Conservation (phyloP, 2,888 invertebrate species). For the Drosophila mimetica region DNA sequence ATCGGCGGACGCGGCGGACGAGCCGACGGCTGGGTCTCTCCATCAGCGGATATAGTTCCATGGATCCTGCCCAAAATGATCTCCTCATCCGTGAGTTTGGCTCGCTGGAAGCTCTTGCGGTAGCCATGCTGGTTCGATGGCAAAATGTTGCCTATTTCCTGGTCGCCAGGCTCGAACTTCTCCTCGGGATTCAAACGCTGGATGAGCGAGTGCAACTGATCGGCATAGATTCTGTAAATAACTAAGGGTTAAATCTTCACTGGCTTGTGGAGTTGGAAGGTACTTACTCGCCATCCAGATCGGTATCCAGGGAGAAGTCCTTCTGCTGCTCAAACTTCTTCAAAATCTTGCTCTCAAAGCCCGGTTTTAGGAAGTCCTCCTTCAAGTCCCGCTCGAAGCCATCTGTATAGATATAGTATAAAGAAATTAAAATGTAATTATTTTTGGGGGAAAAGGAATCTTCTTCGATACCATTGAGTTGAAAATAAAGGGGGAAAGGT, state of each 20-base stretch:
- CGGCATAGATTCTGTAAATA: conserved; percentile 80
- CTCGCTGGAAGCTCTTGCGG: conserved; percentile 35
- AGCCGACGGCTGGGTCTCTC: conserved; percentile 53
- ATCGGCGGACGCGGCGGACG: conserved; percentile 62
- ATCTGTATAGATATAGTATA: conserved; percentile 43
- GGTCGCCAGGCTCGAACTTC: conserved; percentile 48
- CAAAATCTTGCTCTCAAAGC: conserved; percentile 81
- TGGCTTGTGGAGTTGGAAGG: accelerated
- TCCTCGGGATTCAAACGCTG: conserved; percentile 82
- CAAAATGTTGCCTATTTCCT: conserved; percentile 70
- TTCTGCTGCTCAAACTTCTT: conserved; percentile 81
- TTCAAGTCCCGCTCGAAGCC: conserved; percentile 83
- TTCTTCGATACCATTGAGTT: background rate
- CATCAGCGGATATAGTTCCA: conserved; percentile 81
- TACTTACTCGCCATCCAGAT: conserved; percentile 86
- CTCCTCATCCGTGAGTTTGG: conserved; percentile 82
- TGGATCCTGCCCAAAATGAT: conserved; percentile 83
- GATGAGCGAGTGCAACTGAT: conserved; percentile 83
- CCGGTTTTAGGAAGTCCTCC: conserved; percentile 86
- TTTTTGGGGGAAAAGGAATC: background rate
- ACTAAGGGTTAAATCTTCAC: accelerated
- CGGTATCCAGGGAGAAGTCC: conserved; percentile 84
- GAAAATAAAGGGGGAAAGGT: too few species aligned
- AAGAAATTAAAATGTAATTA: background rate
- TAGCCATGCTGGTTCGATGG: conserved; percentile 73